These are phyloP conservation scores for Spisula subtruncata DNA, from an alignment of 2,888 invertebrate genomes.

Conservation along the genomic window DNA sequence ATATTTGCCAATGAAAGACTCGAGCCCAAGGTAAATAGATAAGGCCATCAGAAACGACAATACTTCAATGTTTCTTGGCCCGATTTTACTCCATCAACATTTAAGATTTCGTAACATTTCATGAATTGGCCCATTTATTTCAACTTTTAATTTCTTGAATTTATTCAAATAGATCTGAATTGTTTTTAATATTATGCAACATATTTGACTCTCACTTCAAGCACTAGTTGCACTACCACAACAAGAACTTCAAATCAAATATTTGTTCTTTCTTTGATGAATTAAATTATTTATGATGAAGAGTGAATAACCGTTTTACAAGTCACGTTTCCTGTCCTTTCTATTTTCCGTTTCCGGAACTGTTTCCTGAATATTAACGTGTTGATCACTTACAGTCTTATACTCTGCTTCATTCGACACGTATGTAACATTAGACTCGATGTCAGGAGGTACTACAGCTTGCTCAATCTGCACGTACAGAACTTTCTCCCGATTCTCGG, in stretches of 20 bases:
- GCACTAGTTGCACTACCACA: not conserved
- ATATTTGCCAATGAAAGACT: no score
- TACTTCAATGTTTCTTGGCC: no score
- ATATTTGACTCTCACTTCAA: not conserved
- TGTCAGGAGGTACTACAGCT: conserved; percentile 34
- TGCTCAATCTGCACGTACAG: conserved; percentile 68
- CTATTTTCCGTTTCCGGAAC: not conserved
- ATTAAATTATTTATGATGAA: not conserved
- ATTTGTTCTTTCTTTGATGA: not conserved
- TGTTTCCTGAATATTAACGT: conserved; percentile 21
- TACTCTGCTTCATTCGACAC: conserved; percentile 65
- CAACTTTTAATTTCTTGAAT: no score
- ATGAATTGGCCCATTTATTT: no score
- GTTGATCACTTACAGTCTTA: conserved; percentile 33
- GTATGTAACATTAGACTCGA: conserved; percentile 64
- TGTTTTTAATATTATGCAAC: no score
- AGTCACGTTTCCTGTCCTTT: conserved; percentile 51
- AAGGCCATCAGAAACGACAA: no score
- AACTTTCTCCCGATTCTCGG: conserved; percentile 42
- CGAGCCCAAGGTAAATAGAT: no score
- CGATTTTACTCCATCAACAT: no score
- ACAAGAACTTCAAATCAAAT: not conserved
- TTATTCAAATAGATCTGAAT: no score
- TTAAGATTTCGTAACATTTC: no score
- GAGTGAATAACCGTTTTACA: conserved; percentile 10